Evolutionary conservation across 2,888 invertebrate species (phyloP).

Genomic region (Diplazon laetatorius): DNA sequence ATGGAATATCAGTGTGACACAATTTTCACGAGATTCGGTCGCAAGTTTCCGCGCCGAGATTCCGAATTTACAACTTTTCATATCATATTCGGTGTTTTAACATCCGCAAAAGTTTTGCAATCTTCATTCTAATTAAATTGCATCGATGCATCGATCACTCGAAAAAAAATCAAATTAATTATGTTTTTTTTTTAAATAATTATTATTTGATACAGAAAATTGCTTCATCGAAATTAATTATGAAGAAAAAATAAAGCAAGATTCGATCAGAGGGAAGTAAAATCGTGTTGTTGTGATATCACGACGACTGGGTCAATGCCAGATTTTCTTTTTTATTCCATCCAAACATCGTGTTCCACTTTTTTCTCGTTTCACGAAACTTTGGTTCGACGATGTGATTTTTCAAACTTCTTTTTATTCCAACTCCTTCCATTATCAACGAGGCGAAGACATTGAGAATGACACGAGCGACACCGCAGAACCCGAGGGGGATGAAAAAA

Average conservation of each 20-base stretch:
- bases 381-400: background rate
- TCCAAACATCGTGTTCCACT: background rate
- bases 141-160: no score
- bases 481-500: no score
- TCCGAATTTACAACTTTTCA: background rate
- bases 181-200: constrained; percentile 4
- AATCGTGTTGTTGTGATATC: no score
- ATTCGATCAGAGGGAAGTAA: no score
- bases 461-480: background rate
- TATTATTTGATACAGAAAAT: no score
- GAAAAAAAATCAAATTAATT: no score
- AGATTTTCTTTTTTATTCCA: background rate
- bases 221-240: no score
- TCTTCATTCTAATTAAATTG: no score
- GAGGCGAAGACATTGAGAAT: background rate
- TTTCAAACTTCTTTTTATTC: background rate
- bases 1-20: constrained; percentile 17
- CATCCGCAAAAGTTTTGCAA: background rate
- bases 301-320: background rate
- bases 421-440: background rate
- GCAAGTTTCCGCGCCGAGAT: background rate
- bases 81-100: background rate
- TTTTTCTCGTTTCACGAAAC: background rate
- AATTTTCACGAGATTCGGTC: background rate
- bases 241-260: no score